phyloP scores from a whole-genome alignment of 1,140 invertebrate genomes.

The Cryptotermes secundus region DNA sequence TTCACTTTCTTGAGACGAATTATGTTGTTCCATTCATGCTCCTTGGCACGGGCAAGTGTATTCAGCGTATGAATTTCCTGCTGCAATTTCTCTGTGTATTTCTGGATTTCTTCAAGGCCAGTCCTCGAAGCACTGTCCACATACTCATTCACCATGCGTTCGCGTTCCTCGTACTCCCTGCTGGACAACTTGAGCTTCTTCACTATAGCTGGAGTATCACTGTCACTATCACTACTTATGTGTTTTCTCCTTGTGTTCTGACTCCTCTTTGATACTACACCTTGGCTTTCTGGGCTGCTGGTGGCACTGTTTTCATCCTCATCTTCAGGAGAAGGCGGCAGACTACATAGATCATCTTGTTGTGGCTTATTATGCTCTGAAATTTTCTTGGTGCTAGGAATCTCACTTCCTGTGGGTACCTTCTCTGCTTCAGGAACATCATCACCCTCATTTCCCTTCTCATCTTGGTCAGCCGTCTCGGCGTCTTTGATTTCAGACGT shows the following conservation, averaged over 20 bases:
- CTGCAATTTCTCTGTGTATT: constrained; percentile 57
- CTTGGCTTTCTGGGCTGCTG: not conserved
- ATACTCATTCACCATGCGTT: constrained; percentile 59
- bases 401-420: no score
- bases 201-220: constrained; percentile 39
- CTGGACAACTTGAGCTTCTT: constrained; percentile 44
- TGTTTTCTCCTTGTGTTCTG: constrained; percentile 1
- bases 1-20: constrained; percentile 76
- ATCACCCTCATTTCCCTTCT: not conserved
- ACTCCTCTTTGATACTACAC: not conserved
- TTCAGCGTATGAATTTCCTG: constrained; percentile 64
- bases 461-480: not conserved
- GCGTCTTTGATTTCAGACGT: no score
- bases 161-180: constrained; percentile 46
- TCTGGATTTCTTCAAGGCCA: constrained; percentile 58
- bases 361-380: not conserved
- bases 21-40: constrained; percentile 81
- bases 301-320: constrained; percentile 6
- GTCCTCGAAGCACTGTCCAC: constrained; percentile 56
- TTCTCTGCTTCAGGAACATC: not conserved
- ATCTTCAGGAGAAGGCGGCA: not conserved
- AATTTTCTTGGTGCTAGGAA: no score
- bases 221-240: constrained; percentile 40
- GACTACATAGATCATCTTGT: not conserved
- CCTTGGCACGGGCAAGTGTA: constrained; percentile 70